phyloP scores from a whole-genome alignment of 1,140 invertebrate genomes.

The Aricia agestis region DNA sequence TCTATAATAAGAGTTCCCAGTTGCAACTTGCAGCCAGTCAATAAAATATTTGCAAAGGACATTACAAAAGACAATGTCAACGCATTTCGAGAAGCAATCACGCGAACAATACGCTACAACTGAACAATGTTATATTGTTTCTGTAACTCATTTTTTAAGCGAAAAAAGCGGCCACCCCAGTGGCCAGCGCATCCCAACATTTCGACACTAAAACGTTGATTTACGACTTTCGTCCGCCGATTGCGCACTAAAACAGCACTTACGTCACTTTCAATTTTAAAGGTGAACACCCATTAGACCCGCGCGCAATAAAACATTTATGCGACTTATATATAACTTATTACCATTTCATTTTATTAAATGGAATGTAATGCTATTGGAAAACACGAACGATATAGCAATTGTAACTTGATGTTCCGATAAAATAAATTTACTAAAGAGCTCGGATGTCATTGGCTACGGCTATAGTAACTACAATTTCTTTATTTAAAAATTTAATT shows the following conservation, averaged over 20 bases:
- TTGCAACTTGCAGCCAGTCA: background rate
- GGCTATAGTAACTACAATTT: no score
- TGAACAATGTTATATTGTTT: constrained; percentile 68
- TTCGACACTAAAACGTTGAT: constrained; percentile 75
- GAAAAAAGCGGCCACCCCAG: constrained; percentile 66
- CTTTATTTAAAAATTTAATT: no score
- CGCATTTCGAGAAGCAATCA: constrained; percentile 39
- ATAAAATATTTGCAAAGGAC: constrained; percentile 15
- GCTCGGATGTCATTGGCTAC: background rate
- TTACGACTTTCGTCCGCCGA: constrained; percentile 69
- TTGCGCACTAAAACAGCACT: constrained; percentile 73
- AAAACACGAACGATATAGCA: background rate
- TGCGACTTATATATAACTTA: constrained; percentile 34
- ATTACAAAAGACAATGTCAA: constrained; percentile 43
- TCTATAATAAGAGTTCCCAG: constrained; percentile 8
- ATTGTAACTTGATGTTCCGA: constrained; percentile 2
- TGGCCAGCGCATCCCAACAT: constrained; percentile 71
- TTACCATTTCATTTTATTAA: constrained; percentile 18
- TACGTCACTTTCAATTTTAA: constrained; percentile 76
- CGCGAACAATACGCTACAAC: constrained; percentile 62
- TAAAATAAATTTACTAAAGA: constrained; percentile 4
- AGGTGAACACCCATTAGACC: constrained; percentile 53
- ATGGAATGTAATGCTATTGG: constrained; percentile 4
- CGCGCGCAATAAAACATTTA: constrained; percentile 45
- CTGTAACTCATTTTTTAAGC: constrained; percentile 54